Evolutionary conservation across 1,140 invertebrate species (phyloP), one percentile per base, ranked within the genome.

Genomic region (Asobara japonica): DNA sequence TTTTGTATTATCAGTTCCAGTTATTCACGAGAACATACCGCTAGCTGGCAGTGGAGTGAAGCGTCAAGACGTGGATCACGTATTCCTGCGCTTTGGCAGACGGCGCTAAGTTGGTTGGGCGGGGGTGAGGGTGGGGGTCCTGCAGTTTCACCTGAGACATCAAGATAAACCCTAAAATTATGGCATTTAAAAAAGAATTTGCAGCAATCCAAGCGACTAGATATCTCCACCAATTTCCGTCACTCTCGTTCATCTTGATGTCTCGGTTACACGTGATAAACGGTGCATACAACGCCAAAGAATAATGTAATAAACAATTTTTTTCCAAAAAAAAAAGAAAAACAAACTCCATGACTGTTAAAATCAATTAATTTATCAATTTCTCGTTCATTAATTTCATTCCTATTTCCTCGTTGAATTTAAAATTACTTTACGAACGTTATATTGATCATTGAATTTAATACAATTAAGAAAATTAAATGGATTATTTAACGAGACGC

Each of bases 51-150:
- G 89, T 75, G 91, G 90, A 45, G 91, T 92, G 64, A 95, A 95
- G 83, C 89, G 93, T 66, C 93, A 95, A 83, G 93, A 95, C 83
- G 91, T 94, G 30, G 93, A 94, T 71, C 94, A 95, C 84, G 93
- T 94, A 62, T 95, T 94, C 85, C 89, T 95, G 60, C 91, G 93
- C 79, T 94, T 95, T 81, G 93, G 93, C 38, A 90, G 91, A 81
- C 89, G 92, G 80, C 89, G 89, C 80, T 90, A 90, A 72, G 16
- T 29, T 27, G 3, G 18, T n/a, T 41, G 1, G 16, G 20, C 7
- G 48, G 27, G 60, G 56, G 61, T 33, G n/a, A n/a, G n/a, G n/a
- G n/a, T 16, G 4, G 41, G 41, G n/a, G 18, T 65, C 51, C 16
- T 45, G 48, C 30, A 72, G 71, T 61, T 56, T 65, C 36, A 48